Evolutionary conservation across 2,888 invertebrate genomes (phyloP), one percentile per base, ranked within the genome.

Genomic region (Ecdyonurus torrentis): DNA sequence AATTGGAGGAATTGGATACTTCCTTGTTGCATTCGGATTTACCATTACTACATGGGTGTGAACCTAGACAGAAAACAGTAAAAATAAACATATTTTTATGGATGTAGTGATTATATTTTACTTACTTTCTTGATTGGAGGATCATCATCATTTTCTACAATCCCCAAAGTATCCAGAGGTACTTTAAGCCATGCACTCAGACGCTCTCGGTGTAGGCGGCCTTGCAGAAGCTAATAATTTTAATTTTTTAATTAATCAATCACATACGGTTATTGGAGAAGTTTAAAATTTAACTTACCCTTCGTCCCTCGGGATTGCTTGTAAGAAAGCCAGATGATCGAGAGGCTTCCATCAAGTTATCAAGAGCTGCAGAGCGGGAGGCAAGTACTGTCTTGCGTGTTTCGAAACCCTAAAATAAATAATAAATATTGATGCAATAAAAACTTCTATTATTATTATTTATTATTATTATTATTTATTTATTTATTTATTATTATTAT

Each of bases 191-290:
- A 55, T 5, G 55, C n/a, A 7, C 22, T 22, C n/a, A 55, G 55
- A n/a, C 22, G n/a, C n/a, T 55, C 19, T 55, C 55, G 55, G n/a
- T 55, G 55, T n/a, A 55, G 5, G 7, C 55, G 55, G n/a, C 55
- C 55, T 20, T 55, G 55, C 20, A 55, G 55, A 55, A 55, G n/a
- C 55, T 55, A n/a, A n/a, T n/a, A n/a, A n/a, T n/a, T n/a, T n/a
- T 50, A 50, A 37, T 37, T 55, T 55, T 55, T n/a, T 10, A 55
- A 55, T 18, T 20, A 55, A 55, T 18, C 5, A 55, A 55, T 55
- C 5, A 5, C n/a, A 20, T 55, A n/a, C 7, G 18, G 18, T 50
- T 50, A n/a, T n/a, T n/a, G n/a, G n/a, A n/a, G n/a, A n/a, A n/a
- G n/a, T n/a, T n/a, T n/a, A n/a, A n/a, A n/a, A n/a, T n/a, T n/a